Evolutionary conservation across 2,888 invertebrate genomes (phyloP).

Genomic region (Eristalis intricaria): DNA sequence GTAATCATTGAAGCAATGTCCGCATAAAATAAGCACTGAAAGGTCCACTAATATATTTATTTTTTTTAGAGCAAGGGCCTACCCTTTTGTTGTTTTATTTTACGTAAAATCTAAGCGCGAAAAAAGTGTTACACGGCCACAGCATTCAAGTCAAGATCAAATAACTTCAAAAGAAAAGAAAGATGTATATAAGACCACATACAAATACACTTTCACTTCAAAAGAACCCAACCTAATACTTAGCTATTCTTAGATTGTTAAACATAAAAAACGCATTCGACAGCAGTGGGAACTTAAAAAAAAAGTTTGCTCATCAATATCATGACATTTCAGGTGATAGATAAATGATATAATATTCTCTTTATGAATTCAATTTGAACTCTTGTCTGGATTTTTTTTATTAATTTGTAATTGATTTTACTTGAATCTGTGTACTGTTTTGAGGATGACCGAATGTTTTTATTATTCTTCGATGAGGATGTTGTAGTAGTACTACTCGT

Average conservation of each 20-base stretch:
- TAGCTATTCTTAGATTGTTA: constrained; percentile 40
- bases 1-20: too few relatives aligned
- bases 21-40: too few relatives aligned
- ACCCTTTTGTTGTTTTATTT: not conserved
- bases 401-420: constrained; percentile 70
- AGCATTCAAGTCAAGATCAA: constrained; percentile 61
- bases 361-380: constrained; percentile 4
- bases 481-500: constrained; percentile 24
- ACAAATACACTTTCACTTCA: constrained; percentile 62
- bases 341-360: constrained; percentile 11
- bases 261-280: not conserved
- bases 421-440: constrained; percentile 80
- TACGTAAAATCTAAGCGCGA: not conserved
- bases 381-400: constrained; percentile 21
- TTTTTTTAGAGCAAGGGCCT: not conserved
- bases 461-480: constrained; percentile 73
- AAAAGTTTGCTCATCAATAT: not conserved
- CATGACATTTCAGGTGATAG: not conserved
- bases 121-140: constrained; percentile 50
- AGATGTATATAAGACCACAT: not conserved
- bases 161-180: constrained; percentile 30
- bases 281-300: not conserved
- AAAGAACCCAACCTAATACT: constrained; percentile 51
- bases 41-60: not conserved
- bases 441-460: constrained; percentile 74